A percentile compares a stretch with the other conserved stretches of the same genome.
Conservation (phyloP, 2,888 invertebrate genomes). For the Amphiduros pacificus region DNA sequence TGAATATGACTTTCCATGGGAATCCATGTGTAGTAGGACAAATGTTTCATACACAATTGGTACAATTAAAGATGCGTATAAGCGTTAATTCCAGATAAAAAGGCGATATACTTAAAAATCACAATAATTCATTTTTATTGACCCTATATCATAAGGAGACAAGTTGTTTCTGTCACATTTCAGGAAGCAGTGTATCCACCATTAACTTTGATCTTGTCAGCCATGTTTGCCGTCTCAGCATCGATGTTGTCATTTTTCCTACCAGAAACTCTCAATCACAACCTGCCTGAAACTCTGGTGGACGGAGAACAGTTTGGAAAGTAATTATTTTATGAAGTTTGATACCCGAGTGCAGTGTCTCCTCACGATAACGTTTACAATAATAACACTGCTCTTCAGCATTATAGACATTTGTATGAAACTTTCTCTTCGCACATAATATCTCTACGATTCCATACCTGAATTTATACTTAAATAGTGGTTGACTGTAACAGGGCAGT, state of each 20-base stretch:
- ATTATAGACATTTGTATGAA: neutral
- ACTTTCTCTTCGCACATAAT: neutral
- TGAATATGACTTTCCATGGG: too few species aligned
- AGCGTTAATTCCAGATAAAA: too few species aligned
- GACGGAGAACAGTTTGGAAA: slow-evolving; percentile 11
- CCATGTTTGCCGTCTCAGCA: neutral
- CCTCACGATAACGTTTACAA: neutral
- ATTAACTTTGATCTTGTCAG: slow-evolving; percentile 3
- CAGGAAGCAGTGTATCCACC: slow-evolving; percentile 3
- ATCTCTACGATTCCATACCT: too few species aligned
- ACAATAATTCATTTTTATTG: too few species aligned
- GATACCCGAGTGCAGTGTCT: neutral
- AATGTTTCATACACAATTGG: too few species aligned
- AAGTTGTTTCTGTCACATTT: too few species aligned
- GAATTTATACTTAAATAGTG: too few species aligned
- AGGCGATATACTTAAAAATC: too few species aligned
- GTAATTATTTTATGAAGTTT: neutral
- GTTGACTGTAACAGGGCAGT: too few species aligned
- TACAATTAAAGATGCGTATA: too few species aligned
- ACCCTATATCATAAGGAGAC: too few species aligned
- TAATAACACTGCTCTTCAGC: neutral
- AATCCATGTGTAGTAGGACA: too few species aligned
- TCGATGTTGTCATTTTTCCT: slow-evolving; percentile 4
- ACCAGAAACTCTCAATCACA: slow-evolving; percentile 7
- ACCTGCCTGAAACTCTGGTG: slow-evolving; percentile 5